A percentile compares a stretch with the other conserved stretches of the same genome.
Conservation (phyloP, 2,113 vertebrate species). For the Eulemur macaco region DNA sequence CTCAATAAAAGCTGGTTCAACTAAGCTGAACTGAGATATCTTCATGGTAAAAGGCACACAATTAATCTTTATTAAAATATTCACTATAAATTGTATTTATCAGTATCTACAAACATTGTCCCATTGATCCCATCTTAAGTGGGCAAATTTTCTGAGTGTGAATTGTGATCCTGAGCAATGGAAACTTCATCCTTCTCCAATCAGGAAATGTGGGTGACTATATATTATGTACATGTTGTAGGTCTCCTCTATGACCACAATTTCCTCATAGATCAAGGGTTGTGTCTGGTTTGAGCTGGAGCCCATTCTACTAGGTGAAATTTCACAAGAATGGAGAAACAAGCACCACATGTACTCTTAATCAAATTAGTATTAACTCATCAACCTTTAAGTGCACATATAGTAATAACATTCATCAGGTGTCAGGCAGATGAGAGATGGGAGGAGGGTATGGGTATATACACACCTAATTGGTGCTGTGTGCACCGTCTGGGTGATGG, state of each 20-base stretch:
- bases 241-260: background rate
- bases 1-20: background rate
- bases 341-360: too few species aligned
- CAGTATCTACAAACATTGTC: background rate
- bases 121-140: background rate
- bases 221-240: rapidly evolving
- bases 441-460: too few species aligned
- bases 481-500: too few species aligned
- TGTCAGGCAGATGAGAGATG: too few species aligned
- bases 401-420: too few species aligned
- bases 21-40: background rate
- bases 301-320: too few species aligned
- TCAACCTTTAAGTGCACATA: too few species aligned
- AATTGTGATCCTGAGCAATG: background rate
- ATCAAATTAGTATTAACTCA: too few species aligned
- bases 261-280: background rate
- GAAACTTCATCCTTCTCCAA: background rate
- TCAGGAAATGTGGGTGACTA: background rate
- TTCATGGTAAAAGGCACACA: background rate
- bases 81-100: background rate
- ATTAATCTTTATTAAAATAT: background rate
- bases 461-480: too few species aligned
- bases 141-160: background rate
- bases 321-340: too few species aligned
- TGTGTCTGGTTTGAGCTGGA: background rate